Percentiles rank a stretch among this genome's conserved stretches.
Evolutionary conservation across 2,888 invertebrate species (phyloP).

Genomic region (Pseudococcus viburni): DNA sequence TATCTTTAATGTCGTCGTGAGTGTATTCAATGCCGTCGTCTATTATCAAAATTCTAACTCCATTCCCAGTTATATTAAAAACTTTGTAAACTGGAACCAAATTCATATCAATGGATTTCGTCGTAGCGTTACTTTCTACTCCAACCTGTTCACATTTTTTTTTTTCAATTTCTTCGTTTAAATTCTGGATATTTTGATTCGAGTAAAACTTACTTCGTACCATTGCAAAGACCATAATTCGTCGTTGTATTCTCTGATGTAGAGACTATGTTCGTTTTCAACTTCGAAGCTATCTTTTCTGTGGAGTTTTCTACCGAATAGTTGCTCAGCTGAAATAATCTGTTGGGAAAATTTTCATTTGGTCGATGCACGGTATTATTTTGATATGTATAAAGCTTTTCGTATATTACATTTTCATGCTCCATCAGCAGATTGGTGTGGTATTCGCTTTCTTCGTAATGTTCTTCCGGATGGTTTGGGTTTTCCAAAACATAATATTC

Average conservation of each 20-base stretch:
- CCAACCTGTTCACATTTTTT: constrained; percentile 76
- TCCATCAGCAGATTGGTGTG: constrained; percentile 38
- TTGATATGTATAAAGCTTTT: background rate
- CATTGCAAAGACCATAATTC: constrained; percentile 90
- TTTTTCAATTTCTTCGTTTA: background rate
- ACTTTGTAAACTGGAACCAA: constrained; percentile 90
- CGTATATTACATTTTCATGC: constrained; percentile 59
- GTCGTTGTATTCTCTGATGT: constrained; percentile 79
- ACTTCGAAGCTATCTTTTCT: constrained; percentile 9
- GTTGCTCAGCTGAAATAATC: constrained; percentile 60
- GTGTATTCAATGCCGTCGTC: constrained; percentile 97
- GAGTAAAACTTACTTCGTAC: constrained; percentile 81
- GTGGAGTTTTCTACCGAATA: constrained; percentile 50
- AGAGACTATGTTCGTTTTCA: constrained; percentile 67
- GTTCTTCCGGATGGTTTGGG: constrained; percentile 50
- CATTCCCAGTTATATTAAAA: constrained; percentile 89
- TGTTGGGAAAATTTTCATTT: background rate
- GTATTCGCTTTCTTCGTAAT: constrained; percentile 41
- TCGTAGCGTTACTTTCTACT: constrained; percentile 75
- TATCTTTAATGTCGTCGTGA: constrained; percentile 91
- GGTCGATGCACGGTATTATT: background rate
- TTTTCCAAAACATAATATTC: constrained; percentile 63
- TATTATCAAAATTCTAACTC: constrained; percentile 94
- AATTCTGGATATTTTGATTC: background rate
- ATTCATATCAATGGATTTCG: constrained; percentile 84